Percentiles rank a stretch among this genome's conserved stretches.
phyloP scores from a whole-genome alignment of 2,113 vertebrate species.

The Gymnorhina tibicen region DNA sequence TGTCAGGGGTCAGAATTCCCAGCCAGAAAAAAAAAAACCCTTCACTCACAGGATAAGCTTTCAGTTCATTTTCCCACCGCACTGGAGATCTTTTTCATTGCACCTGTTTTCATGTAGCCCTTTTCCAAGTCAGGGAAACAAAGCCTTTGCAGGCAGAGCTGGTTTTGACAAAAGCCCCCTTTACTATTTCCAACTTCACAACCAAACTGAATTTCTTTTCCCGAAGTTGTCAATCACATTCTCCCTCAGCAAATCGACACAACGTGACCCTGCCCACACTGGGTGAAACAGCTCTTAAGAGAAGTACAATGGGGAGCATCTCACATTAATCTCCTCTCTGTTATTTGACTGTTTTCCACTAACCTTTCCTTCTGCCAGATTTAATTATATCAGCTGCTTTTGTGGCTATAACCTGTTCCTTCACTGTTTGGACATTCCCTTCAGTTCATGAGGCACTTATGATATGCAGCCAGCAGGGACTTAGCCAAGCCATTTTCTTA shows the following conservation, averaged over 20 bases:
- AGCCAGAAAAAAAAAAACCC: background rate
- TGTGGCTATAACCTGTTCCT: background rate
- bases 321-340: conserved; percentile 19
- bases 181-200: background rate
- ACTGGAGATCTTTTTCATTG: background rate
- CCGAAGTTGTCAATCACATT: conserved; percentile 24
- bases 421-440: background rate
- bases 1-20: background rate
- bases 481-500: background rate
- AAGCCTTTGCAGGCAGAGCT: background rate
- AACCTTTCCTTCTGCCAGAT: conserved; percentile 57
- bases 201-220: background rate
- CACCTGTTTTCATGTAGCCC: background rate
- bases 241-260: background rate
- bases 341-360: conserved; percentile 55
- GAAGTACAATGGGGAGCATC: conserved; percentile 21
- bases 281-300: conserved; percentile 11
- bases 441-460: background rate
- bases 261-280: background rate
- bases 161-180: background rate
- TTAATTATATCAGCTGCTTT: conserved; percentile 54
- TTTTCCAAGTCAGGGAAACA: background rate
- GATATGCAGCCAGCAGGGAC: background rate
- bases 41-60: background rate
- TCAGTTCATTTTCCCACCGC: background rate